A percentile compares a stretch with the other conserved stretches of the same genome.
Evolutionary conservation across 2,888 invertebrate species (phyloP).

Genomic region (Drosophila acutilabella): DNA sequence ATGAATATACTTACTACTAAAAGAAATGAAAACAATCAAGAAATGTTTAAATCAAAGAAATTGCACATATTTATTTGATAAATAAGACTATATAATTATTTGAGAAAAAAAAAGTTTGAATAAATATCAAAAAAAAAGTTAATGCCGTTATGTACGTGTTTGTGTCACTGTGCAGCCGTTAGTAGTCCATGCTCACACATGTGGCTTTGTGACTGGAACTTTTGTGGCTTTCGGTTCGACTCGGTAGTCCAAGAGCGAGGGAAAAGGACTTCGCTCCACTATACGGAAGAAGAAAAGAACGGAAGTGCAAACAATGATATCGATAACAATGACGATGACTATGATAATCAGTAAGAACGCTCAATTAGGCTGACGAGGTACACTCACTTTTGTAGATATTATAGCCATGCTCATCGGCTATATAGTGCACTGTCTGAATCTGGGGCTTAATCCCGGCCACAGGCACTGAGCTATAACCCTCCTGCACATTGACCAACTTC

Average conservation of each 20-base stretch:
- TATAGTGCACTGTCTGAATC: slow-evolving; percentile 72
- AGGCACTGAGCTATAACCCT: slow-evolving; percentile 78
- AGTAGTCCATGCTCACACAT: slow-evolving; percentile 22
- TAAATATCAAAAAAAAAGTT: slow-evolving; percentile 19
- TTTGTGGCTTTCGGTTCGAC: slow-evolving; percentile 43
- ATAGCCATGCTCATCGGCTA: slow-evolving; percentile 77
- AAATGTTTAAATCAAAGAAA: background rate
- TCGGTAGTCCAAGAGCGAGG: slow-evolving; percentile 46
- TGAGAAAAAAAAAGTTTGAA: slow-evolving; percentile 10
- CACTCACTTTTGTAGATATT: slow-evolving; percentile 70
- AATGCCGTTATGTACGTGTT: background rate
- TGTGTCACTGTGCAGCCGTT: slow-evolving; percentile 41
- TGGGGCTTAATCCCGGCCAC: slow-evolving; percentile 47
- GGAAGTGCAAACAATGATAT: slow-evolving; percentile 6
- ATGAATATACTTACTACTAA: no score
- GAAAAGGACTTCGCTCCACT: slow-evolving; percentile 62
- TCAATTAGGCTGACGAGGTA: background rate
- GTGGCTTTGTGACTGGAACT: slow-evolving; percentile 31
- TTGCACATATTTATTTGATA: slow-evolving; percentile 23
- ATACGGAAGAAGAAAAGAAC: slow-evolving; percentile 4
- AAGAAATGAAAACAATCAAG: no score
- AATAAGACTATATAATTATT: slow-evolving; percentile 9
- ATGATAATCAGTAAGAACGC: background rate
- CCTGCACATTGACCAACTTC: slow-evolving; percentile 70
- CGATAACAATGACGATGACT: slow-evolving; percentile 18